Percentiles rank a stretch among this genome's conserved stretches.
Evolutionary conservation across 1,140 invertebrate genomes (phyloP).

Genomic region (Tetranychus urticae): DNA sequence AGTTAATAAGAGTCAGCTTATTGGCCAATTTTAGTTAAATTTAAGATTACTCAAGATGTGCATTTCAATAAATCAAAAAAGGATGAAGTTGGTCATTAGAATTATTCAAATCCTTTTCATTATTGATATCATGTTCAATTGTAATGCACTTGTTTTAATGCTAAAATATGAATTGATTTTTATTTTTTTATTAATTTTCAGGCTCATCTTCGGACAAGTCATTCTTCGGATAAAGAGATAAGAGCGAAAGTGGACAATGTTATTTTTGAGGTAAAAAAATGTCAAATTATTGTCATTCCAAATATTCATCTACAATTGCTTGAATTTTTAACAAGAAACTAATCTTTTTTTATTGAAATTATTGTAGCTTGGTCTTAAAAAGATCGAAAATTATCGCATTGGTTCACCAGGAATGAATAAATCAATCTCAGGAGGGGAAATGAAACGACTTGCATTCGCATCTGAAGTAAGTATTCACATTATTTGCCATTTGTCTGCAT

Average conservation of each 20-base stretch:
- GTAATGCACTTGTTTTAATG: too few relatives aligned
- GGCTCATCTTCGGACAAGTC: slow-evolving; percentile 40
- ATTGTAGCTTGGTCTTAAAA: slow-evolving; percentile 46
- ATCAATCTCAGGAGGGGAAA: slow-evolving; percentile 66
- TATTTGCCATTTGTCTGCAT: background rate
- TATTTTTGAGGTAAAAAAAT: slow-evolving; percentile 43
- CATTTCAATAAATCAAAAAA: too few relatives aligned
- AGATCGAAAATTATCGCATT: slow-evolving; percentile 50
- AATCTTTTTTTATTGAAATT: background rate
- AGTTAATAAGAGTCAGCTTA: too few relatives aligned
- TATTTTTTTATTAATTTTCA: slow-evolving; percentile 22
- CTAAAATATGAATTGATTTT: background rate
- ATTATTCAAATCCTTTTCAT: too few relatives aligned
- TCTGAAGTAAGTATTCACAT: slow-evolving; percentile 34
- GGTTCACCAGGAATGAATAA: slow-evolving; percentile 52
- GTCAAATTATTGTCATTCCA: background rate
- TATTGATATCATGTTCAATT: too few relatives aligned
- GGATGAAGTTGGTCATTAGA: too few relatives aligned
- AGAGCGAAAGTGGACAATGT: slow-evolving; percentile 71
- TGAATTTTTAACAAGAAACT: too few relatives aligned
- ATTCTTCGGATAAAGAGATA: slow-evolving; percentile 40
- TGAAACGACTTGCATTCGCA: slow-evolving; percentile 60
- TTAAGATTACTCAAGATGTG: too few relatives aligned
- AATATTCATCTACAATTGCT: background rate
- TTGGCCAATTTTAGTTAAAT: too few relatives aligned